These are phyloP conservation scores for Lasioglossum marginatum DNA, from an alignment of 2,888 invertebrate genomes.

Conservation along the genomic window DNA sequence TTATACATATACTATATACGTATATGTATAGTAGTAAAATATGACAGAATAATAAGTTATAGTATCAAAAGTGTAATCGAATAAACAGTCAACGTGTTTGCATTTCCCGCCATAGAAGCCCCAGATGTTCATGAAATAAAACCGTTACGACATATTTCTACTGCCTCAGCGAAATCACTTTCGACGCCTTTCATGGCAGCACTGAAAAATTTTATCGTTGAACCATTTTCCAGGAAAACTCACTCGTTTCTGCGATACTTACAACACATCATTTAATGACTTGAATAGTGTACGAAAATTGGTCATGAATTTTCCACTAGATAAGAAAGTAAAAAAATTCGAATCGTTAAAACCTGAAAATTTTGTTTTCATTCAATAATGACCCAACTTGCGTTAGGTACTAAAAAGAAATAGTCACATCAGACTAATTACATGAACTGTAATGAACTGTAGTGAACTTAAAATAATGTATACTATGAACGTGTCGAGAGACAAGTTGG, in stretches of 20 bases:
- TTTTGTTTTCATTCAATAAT: too few species aligned
- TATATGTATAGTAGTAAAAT: background rate
- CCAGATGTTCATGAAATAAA: constrained; percentile 49
- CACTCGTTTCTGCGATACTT: constrained; percentile 25
- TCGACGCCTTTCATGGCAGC: constrained; percentile 33
- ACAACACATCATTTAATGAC: constrained; percentile 35
- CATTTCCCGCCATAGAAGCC: background rate
- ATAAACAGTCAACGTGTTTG: constrained; percentile 17
- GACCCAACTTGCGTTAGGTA: background rate
- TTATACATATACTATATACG: too few species aligned
- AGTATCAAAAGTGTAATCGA: background rate
- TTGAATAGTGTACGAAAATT: constrained; percentile 27
- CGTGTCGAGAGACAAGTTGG: too few species aligned
- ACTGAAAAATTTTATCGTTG: constrained; percentile 53
- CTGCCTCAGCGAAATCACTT: constrained; percentile 42
- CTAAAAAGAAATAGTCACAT: constrained; percentile 2
- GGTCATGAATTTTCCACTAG: background rate
- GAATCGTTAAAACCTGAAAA: too few species aligned
- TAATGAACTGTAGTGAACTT: too few species aligned
- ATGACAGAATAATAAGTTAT: background rate
- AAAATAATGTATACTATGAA: too few species aligned
- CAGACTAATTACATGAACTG: too few species aligned
- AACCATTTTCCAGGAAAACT: constrained; percentile 45
- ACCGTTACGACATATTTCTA: constrained; percentile 44
- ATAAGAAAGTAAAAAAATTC: too few species aligned